These are phyloP conservation scores for Kryptopterus vitreolus DNA, from an alignment of 2,797 vertebrate species.

Conservation along the genomic window DNA sequence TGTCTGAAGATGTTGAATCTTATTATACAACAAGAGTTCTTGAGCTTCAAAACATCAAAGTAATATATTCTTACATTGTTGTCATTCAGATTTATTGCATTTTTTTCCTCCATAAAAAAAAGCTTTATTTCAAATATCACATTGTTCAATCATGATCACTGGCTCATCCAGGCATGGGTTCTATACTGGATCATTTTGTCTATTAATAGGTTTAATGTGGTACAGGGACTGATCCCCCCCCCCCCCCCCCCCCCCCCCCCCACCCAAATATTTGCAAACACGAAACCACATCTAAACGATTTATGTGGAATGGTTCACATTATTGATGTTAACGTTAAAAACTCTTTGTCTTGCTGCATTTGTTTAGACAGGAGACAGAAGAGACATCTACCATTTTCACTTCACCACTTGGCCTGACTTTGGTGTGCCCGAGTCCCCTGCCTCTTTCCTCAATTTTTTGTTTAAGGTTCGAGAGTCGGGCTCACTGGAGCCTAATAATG, in stretches of 20 bases:
- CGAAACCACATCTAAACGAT: neutral
- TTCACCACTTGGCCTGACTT: constrained; percentile 99
- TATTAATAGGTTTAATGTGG: neutral
- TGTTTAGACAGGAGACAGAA: constrained; percentile 83
- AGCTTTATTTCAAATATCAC: neutral
- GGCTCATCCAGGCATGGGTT: neutral
- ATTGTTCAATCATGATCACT: neutral
- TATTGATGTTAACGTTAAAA: neutral
- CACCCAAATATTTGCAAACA: neutral
- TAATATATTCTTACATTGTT: constrained; percentile 51
- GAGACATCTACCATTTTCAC: constrained; percentile 95
- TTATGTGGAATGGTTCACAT: neutral
- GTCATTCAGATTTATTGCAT: constrained; percentile 12
- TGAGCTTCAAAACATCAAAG: constrained; percentile 84
- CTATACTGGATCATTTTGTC: neutral
- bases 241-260: too few relatives aligned
- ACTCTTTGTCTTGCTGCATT: constrained; percentile 1
- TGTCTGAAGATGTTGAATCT: constrained; percentile 89
- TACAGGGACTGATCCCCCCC: too few relatives aligned
- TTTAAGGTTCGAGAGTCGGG: constrained; percentile 93
- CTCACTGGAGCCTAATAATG: constrained; percentile 81
- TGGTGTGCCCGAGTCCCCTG: constrained; percentile 95
- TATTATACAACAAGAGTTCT: constrained; percentile 89
- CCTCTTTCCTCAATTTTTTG: constrained; percentile 95
- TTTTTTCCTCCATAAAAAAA: neutral